Evolutionary conservation across 2,888 invertebrate species (phyloP), one percentile per base, ranked within the genome.

Genomic region (Gandaritis pyraliata): DNA sequence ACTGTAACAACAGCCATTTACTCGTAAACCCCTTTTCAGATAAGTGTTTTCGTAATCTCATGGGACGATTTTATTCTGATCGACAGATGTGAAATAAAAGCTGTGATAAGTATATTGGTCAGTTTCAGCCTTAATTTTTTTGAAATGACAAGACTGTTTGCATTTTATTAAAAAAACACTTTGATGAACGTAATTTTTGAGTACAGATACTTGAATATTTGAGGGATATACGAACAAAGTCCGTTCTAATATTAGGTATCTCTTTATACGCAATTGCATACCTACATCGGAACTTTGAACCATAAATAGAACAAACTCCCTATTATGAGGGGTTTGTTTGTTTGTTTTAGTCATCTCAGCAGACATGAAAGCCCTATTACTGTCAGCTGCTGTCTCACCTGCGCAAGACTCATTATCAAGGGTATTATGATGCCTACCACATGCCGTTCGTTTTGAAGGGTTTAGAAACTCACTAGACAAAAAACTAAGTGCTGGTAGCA

Each of bases 341-440:
- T 48, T 52, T 51, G 65, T 64, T 64, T 65, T 51, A 62, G 50
- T 66, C 64, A 66, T 49, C 54, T 60, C 13, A 23, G 16, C n/a
- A 45, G 55, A 50, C 51, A 51, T 50, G 38, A 50, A 67, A 66
- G 65, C 71, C 54, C 50, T 65, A 72, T 76, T 64, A 65, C 41
- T 46, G 46, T 59, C 77, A 75, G 70, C 73, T 76, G 70, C 43
- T 33, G 61, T 52, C 65, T 67, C 70, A 70, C 68, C 71, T 68
- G 69, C 63, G 49, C 15, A 48, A 6, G 49, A 50, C 47, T 52
- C 51, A 58, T 64, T 56, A 64, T 64, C 12, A 13, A 49, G 52
- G 48, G 55, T 59, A 18, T 63, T 23, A 63, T 36, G 16, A 10
- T 12, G 16, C 6, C 23, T 33, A 56, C 46, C 63, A 59, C 18